Conservation (phyloP, 2,888 invertebrate genomes). For the Lycaena phlaeas region DNA sequence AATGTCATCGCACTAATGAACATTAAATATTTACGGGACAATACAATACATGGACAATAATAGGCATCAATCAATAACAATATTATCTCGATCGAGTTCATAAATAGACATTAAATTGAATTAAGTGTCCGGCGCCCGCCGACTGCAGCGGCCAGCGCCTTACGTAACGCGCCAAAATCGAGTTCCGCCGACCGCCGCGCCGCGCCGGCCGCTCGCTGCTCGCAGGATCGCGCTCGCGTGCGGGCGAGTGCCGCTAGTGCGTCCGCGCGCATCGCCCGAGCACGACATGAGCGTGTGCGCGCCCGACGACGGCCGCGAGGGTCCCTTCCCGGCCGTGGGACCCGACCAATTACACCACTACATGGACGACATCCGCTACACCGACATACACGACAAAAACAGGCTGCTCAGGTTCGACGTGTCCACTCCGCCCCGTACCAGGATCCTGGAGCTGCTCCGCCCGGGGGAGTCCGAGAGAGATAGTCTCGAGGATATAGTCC, state of each 20-base stretch:
- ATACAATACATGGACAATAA: constrained; percentile 6
- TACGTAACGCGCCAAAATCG: constrained; percentile 13
- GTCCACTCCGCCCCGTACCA: constrained; percentile 40
- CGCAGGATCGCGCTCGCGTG: constrained; percentile 23
- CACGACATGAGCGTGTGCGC: constrained; percentile 39
- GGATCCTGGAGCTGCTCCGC: constrained; percentile 51
- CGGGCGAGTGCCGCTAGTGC: constrained; percentile 24
- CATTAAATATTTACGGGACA: neutral
- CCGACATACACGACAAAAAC: neutral
- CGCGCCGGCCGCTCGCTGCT: no score
- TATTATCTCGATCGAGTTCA: constrained; percentile 10
- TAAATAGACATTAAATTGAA: constrained; percentile 27
- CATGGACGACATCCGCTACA: neutral
- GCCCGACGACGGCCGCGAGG: constrained; percentile 22
- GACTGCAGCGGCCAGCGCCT: constrained; percentile 1
- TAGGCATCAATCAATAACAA: constrained; percentile 10
- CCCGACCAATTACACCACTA: constrained; percentile 24
- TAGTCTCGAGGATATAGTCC: constrained; percentile 55
- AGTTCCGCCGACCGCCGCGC: constrained; percentile 16
- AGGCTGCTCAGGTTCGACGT: constrained; percentile 53
- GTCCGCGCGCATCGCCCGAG: constrained; percentile 34
- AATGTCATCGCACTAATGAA: constrained; percentile 1
- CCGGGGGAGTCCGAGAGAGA: constrained; percentile 55
- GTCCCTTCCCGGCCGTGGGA: constrained; percentile 41
- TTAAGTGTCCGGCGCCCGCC: constrained; percentile 18